Evolutionary conservation across 2,113 vertebrate genomes (phyloP).

Genomic region (Anarhynchus alexandrinus): DNA sequence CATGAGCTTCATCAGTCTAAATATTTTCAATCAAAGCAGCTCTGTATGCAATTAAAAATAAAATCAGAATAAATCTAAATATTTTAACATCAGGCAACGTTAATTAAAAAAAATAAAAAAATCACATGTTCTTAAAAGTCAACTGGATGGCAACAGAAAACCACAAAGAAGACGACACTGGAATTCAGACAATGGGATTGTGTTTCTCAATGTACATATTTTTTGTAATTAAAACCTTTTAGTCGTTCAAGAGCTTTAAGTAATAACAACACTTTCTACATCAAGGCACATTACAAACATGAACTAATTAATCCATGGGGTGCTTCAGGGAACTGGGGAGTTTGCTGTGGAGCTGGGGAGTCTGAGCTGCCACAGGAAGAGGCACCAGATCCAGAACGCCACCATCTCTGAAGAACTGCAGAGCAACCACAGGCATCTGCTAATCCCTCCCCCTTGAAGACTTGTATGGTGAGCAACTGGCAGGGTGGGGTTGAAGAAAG

Average conservation of each 20-base stretch:
- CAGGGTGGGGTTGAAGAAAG: background rate
- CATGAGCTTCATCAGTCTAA: background rate
- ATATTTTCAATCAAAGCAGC: slow-evolving; percentile 7
- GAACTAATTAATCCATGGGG: background rate
- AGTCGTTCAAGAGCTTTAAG: background rate
- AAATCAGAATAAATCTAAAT: slow-evolving; percentile 7
- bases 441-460: background rate
- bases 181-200: background rate
- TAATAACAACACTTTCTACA: background rate
- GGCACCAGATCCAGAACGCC: background rate
- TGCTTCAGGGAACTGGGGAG: background rate
- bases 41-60: background rate
- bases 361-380: background rate
- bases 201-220: background rate
- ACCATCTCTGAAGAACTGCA: background rate
- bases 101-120: background rate
- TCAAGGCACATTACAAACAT: background rate
- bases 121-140: background rate
- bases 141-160: background rate
- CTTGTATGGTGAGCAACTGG: background rate
- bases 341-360: background rate
- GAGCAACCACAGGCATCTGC: background rate
- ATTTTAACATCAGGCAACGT: background rate
- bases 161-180: background rate
- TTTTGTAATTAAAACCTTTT: background rate